Evolutionary conservation across 2,888 invertebrate species (phyloP), one percentile per base, ranked within the genome.

Genomic region (Cylloceria caligata): DNA sequence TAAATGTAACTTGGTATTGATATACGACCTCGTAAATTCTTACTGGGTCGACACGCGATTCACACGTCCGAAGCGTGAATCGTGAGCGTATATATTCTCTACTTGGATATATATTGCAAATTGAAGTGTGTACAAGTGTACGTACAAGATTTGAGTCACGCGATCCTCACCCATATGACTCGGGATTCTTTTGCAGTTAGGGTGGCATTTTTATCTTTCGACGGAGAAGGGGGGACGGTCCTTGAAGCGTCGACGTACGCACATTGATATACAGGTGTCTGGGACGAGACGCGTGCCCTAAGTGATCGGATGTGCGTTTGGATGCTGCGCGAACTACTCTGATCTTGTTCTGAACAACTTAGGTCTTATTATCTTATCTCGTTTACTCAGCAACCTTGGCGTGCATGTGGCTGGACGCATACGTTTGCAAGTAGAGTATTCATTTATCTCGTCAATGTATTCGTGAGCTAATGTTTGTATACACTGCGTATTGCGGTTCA

Each of bases 1-100:
- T 85, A 85, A 84, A 86, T 81, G 80, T 84, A 85, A 85, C 76
- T 83, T 57, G 67, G 71, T 77, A 81, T 83, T 85, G 84, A 87
- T 83, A 83, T 84, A 85, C 64, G 78, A 69, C 67, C 82, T 84
- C 85, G 80, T 85, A 82, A 87, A 85, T 64, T 64, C 76, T 82
- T 79, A 83, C 84, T 76, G 71, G 81, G 42, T 73, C 77, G 77
- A 76, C 84, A 83, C 84, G 84, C 83, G 87, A 86, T 79, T 79
- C 60, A 65, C 77, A 65, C 67, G 71, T 62, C 69, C 75, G 30
- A 67, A 71, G 75, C 76, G 72, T 42, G 71, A 57, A 76, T 71
- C 67, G 71, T 57, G 76, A 34, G 30, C 67, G 52, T 45, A 21
- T 45, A 42, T 65, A 24, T 64, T 27, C 62, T 52, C 49, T 52